A percentile compares a stretch with the other conserved stretches of the same genome.
These are phyloP conservation scores for Byasa hedistus DNA, from an alignment of 2,888 invertebrate species.

Conservation along the genomic window DNA sequence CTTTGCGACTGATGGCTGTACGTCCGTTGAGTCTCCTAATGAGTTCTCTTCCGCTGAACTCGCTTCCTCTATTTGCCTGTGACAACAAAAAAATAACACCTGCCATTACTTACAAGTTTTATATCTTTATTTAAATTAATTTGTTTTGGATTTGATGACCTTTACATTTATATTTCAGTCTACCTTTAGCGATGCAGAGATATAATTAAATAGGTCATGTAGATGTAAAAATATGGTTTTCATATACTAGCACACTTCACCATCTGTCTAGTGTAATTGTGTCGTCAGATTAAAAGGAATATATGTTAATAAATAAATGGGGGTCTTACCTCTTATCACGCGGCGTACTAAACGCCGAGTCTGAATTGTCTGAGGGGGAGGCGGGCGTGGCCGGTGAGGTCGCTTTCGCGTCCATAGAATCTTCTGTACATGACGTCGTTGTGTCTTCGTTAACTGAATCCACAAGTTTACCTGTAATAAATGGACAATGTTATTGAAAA, in stretches of 20 bases:
- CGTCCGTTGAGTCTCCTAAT: slow-evolving; percentile 65
- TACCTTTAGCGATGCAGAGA: too few relatives aligned
- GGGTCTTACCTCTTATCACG: slow-evolving; percentile 69
- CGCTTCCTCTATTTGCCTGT: slow-evolving; percentile 74
- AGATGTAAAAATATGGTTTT: too few relatives aligned
- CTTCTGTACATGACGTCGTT: slow-evolving; percentile 87
- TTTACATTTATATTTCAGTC: too few relatives aligned
- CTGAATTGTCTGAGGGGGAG: slow-evolving; percentile 72
- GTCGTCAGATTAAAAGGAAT: too few relatives aligned
- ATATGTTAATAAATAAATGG: neutral
- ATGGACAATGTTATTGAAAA: neutral
- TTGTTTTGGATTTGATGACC: neutral
- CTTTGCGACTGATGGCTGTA: slow-evolving; percentile 62
- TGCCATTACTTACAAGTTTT: too few relatives aligned
- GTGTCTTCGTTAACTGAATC: slow-evolving; percentile 85
- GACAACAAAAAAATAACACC: neutral
- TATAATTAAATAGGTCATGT: too few relatives aligned
- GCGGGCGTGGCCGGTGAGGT: slow-evolving; percentile 63
- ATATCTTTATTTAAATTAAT: neutral
- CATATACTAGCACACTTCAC: too few relatives aligned
- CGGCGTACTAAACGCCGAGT: slow-evolving; percentile 74
- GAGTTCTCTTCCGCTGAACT: slow-evolving; percentile 80
- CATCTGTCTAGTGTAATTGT: too few relatives aligned
- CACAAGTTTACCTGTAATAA: slow-evolving; percentile 65
- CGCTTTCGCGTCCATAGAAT: slow-evolving; percentile 84